These are phyloP conservation scores for Bovichtus diacanthus DNA, from an alignment of 2,797 vertebrate genomes.

Conservation along the genomic window DNA sequence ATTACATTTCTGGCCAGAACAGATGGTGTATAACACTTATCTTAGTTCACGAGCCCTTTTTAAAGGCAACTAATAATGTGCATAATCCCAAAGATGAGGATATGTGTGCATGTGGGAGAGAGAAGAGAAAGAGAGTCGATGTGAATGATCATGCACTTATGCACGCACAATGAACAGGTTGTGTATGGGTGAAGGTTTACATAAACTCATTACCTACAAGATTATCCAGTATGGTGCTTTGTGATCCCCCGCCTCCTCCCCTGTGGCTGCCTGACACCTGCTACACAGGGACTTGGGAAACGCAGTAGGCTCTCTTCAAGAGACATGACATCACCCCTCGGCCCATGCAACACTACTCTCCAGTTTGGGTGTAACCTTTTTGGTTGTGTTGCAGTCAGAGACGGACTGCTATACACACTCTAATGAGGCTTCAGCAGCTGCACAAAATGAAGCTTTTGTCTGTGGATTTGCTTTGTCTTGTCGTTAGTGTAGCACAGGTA, in stretches of 20 bases:
- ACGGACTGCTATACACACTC: conserved; percentile 24
- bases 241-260: conserved; percentile 34
- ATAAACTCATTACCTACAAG: conserved; percentile 63
- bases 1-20: conserved; percentile 61
- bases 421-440: conserved; percentile 33
- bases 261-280: conserved; percentile 68
- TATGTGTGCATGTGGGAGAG: conserved; percentile 17
- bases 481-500: neutral
- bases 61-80: conserved; percentile 57
- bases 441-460: conserved; percentile 16
- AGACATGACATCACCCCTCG: conserved; percentile 73
- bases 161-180: conserved; percentile 11
- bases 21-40: conserved; percentile 76
- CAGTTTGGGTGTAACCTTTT: conserved; percentile 67
- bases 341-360: conserved; percentile 43
- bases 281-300: conserved; percentile 53
- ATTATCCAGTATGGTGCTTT: conserved; percentile 53
- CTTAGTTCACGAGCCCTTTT: conserved; percentile 57
- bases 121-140: conserved; percentile 4
- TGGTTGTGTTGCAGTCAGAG: conserved; percentile 44
- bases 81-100: conserved; percentile 61
- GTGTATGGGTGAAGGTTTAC: conserved; percentile 25
- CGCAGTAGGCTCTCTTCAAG: conserved; percentile 55
- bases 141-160: conserved; percentile 1
- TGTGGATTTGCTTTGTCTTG: neutral